These are phyloP conservation scores for Perodicticus potto DNA, from an alignment of 2,797 vertebrate species.

Conservation along the genomic window DNA sequence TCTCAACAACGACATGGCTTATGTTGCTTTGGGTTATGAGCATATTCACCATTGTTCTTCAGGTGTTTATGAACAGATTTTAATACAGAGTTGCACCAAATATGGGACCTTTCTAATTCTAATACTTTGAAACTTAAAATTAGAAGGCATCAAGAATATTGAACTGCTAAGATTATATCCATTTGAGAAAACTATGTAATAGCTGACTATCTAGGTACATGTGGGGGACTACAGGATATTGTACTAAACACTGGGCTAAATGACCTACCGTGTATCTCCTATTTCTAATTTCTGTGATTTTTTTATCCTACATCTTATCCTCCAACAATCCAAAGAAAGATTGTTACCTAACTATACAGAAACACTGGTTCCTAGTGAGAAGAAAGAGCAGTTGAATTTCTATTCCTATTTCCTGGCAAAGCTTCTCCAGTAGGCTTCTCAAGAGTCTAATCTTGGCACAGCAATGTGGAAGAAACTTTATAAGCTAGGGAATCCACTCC, in stretches of 20 bases:
- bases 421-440: background rate
- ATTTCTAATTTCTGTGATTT: constrained; percentile 42
- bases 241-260: background rate
- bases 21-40: background rate
- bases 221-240: background rate
- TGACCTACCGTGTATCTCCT: background rate
- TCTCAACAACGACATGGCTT: background rate
- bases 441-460: constrained; percentile 22
- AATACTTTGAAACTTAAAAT: constrained; percentile 49
- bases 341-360: background rate
- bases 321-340: background rate
- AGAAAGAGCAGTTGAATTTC: constrained; percentile 59
- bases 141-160: background rate
- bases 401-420: constrained; percentile 57
- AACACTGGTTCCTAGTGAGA: constrained; percentile 21
- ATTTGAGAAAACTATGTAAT: constrained; percentile 4
- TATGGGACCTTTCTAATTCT: background rate
- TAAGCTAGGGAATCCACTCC: constrained; percentile 36
- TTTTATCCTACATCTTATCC: background rate
- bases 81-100: background rate
- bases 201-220: background rate
- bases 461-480: constrained; percentile 46
- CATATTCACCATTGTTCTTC: background rate
- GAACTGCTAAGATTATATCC: background rate
- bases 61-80: constrained; percentile 29